Evolutionary conservation across 2,888 invertebrate species (phyloP), one percentile per base, ranked within the genome.

Genomic region (Pristionchus arcanus): DNA sequence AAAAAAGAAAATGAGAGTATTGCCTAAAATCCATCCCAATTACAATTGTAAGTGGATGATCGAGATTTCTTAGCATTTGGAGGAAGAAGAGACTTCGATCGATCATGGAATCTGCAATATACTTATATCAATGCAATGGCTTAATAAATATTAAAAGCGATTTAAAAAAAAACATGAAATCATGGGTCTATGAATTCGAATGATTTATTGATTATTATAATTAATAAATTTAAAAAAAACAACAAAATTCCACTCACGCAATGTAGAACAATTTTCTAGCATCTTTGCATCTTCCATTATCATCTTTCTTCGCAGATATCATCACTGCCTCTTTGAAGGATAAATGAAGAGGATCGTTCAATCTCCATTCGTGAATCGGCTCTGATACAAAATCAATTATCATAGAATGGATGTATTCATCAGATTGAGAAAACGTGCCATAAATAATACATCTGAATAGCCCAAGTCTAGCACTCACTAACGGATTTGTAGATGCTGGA

Each of bases 1-100:
- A 59, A 21, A 59, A 5, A 59, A 5, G 9, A 59, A 19, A 59
- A 59, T 59, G 13, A 15, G 59, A 21, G 13, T 15, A 21, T 19
- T 3, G 4, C 19, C 25, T 25, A 59, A 3, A 59, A 59, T 59
- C 59, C 59, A 21, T 4, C 2, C 15, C 59, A 59, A 21, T 59
- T 59, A 15, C 59, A 59, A 21, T 59, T 59, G 25, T 59, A 59
- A 28, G 66, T 66, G 28, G 13, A n/a, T 25, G 71, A 34, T 71
- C 71, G 71, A 71, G 71, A 71, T 31, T 71, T 71, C 34, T 71
- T 71, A 13, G 34, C 71, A 71, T 15, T 34, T 34, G 71, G 66
- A 28, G n/a, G 66, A n/a, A 15, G n/a, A 66, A 25, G 66, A 66
- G 59, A 19, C 25, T 59, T 59, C 59, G 42, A 63, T 63, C 66